Evolutionary conservation across 2,113 vertebrate genomes (phyloP).

Genomic region (Pyxicephalus adspersus): DNA sequence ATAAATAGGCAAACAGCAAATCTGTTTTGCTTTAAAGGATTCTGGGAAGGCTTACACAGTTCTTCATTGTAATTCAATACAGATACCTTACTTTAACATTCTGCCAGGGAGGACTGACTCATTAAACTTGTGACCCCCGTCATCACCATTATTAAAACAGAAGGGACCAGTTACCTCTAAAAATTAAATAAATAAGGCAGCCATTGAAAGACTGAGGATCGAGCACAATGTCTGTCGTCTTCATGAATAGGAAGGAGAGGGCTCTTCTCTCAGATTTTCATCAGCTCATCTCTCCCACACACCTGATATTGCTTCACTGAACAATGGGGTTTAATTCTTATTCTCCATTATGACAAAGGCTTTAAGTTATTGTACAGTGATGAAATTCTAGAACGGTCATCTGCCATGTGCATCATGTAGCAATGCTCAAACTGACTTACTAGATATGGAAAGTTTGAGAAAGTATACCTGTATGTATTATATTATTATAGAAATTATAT

Average conservation of each 20-base stretch:
- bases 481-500: too few species aligned
- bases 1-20: background rate
- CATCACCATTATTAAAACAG: slow-evolving; percentile 23
- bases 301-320: slow-evolving; percentile 34
- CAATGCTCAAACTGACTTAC: background rate
- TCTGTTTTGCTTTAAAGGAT: slow-evolving; percentile 3
- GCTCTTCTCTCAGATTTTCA: slow-evolving; percentile 37
- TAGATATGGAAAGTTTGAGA: background rate
- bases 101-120: slow-evolving; percentile 5
- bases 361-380: background rate
- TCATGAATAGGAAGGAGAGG: slow-evolving; percentile 34
- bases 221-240: slow-evolving; percentile 22
- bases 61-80: slow-evolving; percentile 10
- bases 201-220: background rate
- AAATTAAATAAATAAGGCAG: slow-evolving; percentile 41
- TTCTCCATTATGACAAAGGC: slow-evolving; percentile 2
- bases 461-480: background rate
- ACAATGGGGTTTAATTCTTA: slow-evolving; percentile 29
- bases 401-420: background rate
- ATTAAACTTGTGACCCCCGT: slow-evolving; percentile 52
- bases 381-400: slow-evolving; percentile 29
- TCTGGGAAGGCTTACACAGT: background rate
- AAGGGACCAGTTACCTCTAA: slow-evolving; percentile 22
- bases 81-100: slow-evolving; percentile 14
- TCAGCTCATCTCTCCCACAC: slow-evolving; percentile 44